Conservation (phyloP, 2,113 vertebrate species). For the Petrocephalus zakoni region DNA sequence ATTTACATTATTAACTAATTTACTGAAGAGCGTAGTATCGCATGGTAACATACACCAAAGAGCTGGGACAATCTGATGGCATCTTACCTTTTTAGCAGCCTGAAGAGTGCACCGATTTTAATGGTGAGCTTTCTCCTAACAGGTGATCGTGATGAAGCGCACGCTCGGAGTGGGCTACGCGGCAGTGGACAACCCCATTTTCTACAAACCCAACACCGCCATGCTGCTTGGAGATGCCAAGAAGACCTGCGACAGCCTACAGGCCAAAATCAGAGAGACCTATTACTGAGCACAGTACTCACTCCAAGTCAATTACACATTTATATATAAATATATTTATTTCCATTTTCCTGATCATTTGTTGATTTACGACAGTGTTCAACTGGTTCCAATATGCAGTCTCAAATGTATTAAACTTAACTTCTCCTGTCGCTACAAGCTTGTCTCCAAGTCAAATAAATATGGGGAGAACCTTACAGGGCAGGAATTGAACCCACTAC, state of each 20-base stretch:
- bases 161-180: conserved; percentile 70
- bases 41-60: background rate
- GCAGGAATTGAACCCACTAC: background rate
- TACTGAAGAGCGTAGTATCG: background rate
- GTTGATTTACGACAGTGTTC: background rate
- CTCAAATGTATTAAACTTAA: background rate
- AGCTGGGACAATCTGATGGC: background rate
- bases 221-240: conserved; percentile 69
- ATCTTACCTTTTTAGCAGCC: background rate
- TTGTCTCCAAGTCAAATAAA: background rate
- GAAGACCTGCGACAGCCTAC: conserved; percentile 60
- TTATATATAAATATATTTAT: conserved; percentile 15
- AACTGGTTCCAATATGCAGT: background rate
- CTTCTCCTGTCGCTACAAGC: background rate
- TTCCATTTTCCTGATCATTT: conserved; percentile 2
- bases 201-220: conserved; percentile 67
- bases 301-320: background rate
- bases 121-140: background rate
- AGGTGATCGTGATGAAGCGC: conserved; percentile 75
- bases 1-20: background rate
- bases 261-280: conserved; percentile 60
- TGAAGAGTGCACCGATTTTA: background rate
- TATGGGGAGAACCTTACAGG: background rate
- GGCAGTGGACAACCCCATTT: conserved; percentile 72
- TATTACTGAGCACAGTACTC: conserved; percentile 42